These are phyloP conservation scores for Alouatta palliata DNA, from an alignment of 2,113 vertebrate genomes.

Conservation along the genomic window DNA sequence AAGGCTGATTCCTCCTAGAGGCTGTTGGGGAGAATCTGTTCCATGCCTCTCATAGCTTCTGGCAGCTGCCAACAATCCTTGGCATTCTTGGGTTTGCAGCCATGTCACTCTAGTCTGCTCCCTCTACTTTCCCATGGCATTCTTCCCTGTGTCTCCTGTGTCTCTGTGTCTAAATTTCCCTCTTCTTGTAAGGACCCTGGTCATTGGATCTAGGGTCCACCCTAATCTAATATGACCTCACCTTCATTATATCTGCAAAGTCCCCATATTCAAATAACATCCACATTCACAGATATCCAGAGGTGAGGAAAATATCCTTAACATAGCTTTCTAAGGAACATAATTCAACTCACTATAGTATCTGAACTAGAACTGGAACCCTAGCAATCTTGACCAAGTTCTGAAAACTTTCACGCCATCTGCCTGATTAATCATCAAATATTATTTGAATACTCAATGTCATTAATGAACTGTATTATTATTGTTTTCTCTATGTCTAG, in stretches of 20 bases:
- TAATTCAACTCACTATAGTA: neutral
- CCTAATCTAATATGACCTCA: neutral
- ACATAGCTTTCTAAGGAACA: neutral
- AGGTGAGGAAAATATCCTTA: neutral
- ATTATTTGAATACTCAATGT: neutral
- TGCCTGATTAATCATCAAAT: neutral
- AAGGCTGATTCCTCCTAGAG: neutral
- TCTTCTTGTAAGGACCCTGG: neutral
- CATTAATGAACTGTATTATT: neutral
- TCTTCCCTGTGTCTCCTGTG: neutral
- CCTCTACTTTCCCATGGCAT: neutral
- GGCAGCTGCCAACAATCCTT: neutral
- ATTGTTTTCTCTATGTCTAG: neutral
- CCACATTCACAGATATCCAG: neutral
- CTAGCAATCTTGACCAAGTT: neutral
- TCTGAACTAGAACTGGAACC: neutral
- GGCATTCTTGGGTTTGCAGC: neutral
- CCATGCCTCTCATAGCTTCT: neutral
- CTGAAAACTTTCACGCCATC: neutral
- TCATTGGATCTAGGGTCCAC: neutral
- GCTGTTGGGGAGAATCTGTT: neutral
- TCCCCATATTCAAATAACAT: neutral
- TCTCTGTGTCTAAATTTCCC: neutral
- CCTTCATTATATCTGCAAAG: neutral
- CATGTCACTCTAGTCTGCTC: neutral